These are phyloP conservation scores for Platypus cylindrus DNA, from an alignment of 2,888 invertebrate species.

Conservation along the genomic window DNA sequence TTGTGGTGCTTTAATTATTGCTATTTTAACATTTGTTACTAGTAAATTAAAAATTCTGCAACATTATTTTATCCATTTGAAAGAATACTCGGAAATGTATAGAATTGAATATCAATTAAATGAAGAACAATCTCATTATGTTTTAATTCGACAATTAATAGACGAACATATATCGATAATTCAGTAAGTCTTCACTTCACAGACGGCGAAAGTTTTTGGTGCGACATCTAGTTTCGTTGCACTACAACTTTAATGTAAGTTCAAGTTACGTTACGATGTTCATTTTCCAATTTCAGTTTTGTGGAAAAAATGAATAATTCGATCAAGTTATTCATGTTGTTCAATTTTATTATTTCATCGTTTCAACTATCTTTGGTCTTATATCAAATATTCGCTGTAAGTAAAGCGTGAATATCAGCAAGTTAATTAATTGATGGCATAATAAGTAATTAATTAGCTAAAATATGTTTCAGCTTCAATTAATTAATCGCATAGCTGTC, in stretches of 20 bases:
- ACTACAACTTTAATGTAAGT: neutral
- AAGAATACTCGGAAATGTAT: constrained; percentile 5
- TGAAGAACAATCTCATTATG: constrained; percentile 4
- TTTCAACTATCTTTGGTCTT: constrained; percentile 12
- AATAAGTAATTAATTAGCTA: neutral
- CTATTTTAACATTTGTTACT: constrained; percentile 6
- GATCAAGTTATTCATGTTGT: constrained; percentile 7
- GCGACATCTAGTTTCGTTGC: neutral
- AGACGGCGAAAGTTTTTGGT: neutral
- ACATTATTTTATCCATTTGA: constrained; percentile 6
- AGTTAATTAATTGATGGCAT: neutral
- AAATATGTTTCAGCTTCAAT: constrained; percentile 5
- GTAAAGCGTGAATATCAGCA: neutral
- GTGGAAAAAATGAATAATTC: constrained; percentile 7
- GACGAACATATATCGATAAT: constrained; percentile 8
- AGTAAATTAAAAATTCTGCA: constrained; percentile 8
- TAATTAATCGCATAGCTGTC: constrained; percentile 4
- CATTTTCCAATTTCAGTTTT: constrained; percentile 5
- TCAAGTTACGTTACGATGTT: too few species aligned
- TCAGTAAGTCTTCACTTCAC: constrained; percentile 2
- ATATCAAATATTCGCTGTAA: constrained; percentile 10
- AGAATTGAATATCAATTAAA: constrained; percentile 2
- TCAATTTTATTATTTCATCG: constrained; percentile 12
- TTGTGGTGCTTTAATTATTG: constrained; percentile 10
- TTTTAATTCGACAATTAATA: constrained; percentile 4